Evolutionary conservation across 2,797 vertebrate species (phyloP).

Genomic region (Amniataba percoides): DNA sequence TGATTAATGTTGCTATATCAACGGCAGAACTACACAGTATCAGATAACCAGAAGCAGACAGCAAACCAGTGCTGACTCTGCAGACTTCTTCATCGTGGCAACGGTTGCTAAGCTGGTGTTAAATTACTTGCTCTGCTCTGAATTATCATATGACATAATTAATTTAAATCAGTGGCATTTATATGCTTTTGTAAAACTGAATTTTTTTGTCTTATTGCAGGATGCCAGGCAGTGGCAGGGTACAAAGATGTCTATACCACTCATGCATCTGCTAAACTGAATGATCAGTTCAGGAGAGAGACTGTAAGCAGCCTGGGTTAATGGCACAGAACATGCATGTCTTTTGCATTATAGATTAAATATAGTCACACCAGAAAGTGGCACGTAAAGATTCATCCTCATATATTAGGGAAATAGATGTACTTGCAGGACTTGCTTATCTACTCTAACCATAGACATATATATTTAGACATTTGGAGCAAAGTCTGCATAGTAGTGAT

Average conservation of each 20-base stretch:
- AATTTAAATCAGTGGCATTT: conserved; percentile 27
- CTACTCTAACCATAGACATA: too few relatives aligned
- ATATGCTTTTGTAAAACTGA: conserved; percentile 1
- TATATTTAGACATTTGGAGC: too few relatives aligned
- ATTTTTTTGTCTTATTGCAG: neutral
- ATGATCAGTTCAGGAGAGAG: neutral
- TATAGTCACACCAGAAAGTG: neutral
- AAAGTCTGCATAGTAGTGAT: too few relatives aligned
- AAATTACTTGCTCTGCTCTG: conserved; percentile 18
- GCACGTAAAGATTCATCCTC: too few relatives aligned
- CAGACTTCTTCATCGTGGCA: conserved; percentile 24
- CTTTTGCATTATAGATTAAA: neutral
- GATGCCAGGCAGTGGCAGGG: neutral
- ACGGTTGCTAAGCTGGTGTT: neutral
- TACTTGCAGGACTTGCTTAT: too few relatives aligned
- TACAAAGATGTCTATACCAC: neutral
- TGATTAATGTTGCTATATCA: conserved; percentile 45
- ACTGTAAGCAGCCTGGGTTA: neutral
- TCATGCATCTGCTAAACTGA: neutral
- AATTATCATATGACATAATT: conserved; percentile 34
- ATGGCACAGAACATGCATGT: too few relatives aligned
- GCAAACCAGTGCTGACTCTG: conserved; percentile 43
- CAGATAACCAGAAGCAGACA: conserved; percentile 54
- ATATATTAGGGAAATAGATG: too few relatives aligned
- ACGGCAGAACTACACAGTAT: conserved; percentile 43